A percentile compares a stretch with the other conserved stretches of the same genome.
Evolutionary conservation across 1,140 invertebrate species (phyloP).

Genomic region (Caenorhabditis brenneri): DNA sequence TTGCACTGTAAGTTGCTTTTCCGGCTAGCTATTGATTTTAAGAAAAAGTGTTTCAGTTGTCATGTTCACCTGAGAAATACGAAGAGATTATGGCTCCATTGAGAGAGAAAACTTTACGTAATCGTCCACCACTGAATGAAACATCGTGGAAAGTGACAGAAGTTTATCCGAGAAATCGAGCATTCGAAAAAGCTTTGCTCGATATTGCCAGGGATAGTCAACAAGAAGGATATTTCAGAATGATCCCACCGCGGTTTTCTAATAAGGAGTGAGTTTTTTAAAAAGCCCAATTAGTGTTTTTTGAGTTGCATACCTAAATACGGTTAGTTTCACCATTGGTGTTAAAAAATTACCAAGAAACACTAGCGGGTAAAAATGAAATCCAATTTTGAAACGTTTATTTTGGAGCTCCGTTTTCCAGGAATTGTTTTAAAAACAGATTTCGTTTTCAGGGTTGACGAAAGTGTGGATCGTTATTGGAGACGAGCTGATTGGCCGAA

Average conservation of each 20-base stretch:
- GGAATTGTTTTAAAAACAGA: too few relatives aligned
- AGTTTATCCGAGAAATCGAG: conserved; percentile 19
- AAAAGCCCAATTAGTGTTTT: not conserved
- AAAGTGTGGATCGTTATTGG: conserved; percentile 38
- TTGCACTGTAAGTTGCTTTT: not conserved
- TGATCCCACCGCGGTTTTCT: not conserved
- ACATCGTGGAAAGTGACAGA: conserved; percentile 44
- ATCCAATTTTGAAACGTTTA: too few relatives aligned
- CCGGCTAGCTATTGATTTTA: not conserved
- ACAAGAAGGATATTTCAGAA: conserved; percentile 16
- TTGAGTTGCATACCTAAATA: too few relatives aligned
- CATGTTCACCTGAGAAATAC: not conserved
- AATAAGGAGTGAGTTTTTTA: not conserved
- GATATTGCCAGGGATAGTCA: conserved; percentile 16
- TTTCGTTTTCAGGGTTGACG: not conserved
- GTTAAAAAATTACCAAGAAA: too few relatives aligned
- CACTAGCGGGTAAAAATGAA: too few relatives aligned
- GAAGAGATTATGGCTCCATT: not conserved
- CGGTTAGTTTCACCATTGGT: too few relatives aligned
- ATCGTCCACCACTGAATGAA: conserved; percentile 32
- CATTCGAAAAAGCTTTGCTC: conserved; percentile 34
- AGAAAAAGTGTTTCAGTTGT: not conserved
- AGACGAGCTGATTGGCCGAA: conserved; percentile 52
- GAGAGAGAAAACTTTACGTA: conserved; percentile 20
- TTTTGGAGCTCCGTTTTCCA: too few relatives aligned